phyloP scores from a whole-genome alignment of 2,888 invertebrate species.

The Epinotia bilunana region DNA sequence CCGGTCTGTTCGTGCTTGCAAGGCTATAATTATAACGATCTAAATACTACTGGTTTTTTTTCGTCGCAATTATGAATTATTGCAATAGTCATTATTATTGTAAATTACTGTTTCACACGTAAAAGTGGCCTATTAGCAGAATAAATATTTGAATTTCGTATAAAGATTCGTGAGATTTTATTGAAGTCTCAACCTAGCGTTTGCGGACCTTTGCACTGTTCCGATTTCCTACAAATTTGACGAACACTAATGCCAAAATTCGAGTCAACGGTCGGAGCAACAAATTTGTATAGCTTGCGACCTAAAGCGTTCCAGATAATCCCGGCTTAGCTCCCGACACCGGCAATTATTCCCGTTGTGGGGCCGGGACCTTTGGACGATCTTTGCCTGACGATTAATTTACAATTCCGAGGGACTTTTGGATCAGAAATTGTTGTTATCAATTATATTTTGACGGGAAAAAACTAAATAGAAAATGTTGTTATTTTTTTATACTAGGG shows the following conservation, averaged over 20 bases:
- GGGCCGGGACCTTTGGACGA: constrained; percentile 6
- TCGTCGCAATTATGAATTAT: too few relatives aligned
- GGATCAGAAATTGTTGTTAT: not conserved
- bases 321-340: constrained; percentile 25
- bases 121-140: too few relatives aligned
- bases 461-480: not conserved
- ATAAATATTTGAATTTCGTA: too few relatives aligned
- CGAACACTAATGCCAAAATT: not conserved
- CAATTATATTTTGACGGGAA: not conserved
- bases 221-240: not conserved
- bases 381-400: constrained; percentile 14
- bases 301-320: constrained; percentile 20
- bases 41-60: too few relatives aligned
- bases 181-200: too few relatives aligned
- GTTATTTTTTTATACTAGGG: too few relatives aligned
- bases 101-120: too few relatives aligned
- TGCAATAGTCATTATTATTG: too few relatives aligned
- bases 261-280: not conserved
- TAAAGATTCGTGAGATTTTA: too few relatives aligned
- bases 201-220: too few relatives aligned
- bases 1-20: too few relatives aligned
- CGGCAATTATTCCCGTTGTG: constrained; percentile 28
- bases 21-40: too few relatives aligned
- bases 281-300: constrained; percentile 27
- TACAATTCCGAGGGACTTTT: constrained; percentile 4